Evolutionary conservation across 2,797 vertebrate species (phyloP).

Genomic region (Rhinogobio ventralis): DNA sequence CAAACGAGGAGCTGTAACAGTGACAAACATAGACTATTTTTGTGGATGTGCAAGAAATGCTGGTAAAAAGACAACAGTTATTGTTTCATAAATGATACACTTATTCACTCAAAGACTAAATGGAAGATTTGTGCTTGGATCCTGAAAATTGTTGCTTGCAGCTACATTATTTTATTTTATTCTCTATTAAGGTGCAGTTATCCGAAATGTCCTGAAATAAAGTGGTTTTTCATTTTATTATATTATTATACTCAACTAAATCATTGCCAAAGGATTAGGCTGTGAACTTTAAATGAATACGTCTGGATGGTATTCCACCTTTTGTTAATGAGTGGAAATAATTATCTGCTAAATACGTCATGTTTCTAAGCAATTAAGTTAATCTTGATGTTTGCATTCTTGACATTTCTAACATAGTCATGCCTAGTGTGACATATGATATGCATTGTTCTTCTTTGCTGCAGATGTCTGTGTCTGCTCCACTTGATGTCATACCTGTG

Average conservation of each 20-base stretch:
- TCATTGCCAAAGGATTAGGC: neutral
- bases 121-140: neutral
- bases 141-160: neutral
- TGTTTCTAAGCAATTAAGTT: neutral
- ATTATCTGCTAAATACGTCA: neutral
- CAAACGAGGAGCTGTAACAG: neutral
- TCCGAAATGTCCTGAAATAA: neutral
- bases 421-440: neutral
- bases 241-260: neutral
- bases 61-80: neutral
- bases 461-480: slow-evolving; percentile 39
- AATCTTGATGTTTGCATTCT: neutral
- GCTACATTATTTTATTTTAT: neutral
- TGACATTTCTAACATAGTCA: neutral
- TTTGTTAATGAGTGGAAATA: neutral
- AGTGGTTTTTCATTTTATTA: too few relatives aligned
- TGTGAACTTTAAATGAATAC: neutral
- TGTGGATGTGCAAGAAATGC: neutral
- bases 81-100: neutral
- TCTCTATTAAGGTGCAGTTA: neutral
- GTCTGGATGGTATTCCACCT: neutral
- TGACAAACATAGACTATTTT: neutral
- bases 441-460: neutral
- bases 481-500: slow-evolving; percentile 42
- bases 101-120: neutral